These are phyloP conservation scores for Sphaeramia orbicularis DNA, from an alignment of 2,797 vertebrate species.

Conservation along the genomic window DNA sequence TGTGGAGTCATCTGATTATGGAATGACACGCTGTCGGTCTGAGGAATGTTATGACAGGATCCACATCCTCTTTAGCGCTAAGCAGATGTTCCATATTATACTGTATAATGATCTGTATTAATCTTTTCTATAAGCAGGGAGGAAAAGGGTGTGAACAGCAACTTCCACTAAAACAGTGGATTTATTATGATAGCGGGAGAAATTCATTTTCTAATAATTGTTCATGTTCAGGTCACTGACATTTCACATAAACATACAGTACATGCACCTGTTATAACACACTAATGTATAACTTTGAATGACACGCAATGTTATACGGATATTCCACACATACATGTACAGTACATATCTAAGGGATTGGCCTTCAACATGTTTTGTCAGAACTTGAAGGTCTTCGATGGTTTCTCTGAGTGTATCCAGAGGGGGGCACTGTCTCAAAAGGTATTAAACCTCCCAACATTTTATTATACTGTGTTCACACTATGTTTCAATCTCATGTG, in stretches of 20 bases:
- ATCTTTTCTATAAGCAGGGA: constrained; percentile 54
- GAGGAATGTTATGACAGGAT: constrained; percentile 69
- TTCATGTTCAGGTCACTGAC: constrained; percentile 11
- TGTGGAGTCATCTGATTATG: constrained; percentile 62
- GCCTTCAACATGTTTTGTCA: background rate
- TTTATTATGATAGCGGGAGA: constrained; percentile 45
- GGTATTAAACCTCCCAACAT: constrained; percentile 17
- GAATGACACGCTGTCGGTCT: constrained; percentile 61
- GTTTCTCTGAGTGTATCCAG: constrained; percentile 51
- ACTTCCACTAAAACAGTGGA: constrained; percentile 59
- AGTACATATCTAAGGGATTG: background rate
- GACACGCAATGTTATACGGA: background rate
- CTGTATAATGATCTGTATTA: constrained; percentile 44
- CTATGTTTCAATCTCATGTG: background rate
- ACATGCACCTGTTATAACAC: constrained; percentile 40
- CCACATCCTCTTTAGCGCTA: constrained; percentile 54
- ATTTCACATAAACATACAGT: constrained; percentile 27
- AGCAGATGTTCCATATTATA: constrained; percentile 74
- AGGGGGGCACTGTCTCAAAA: constrained; percentile 73
- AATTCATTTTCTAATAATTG: constrained; percentile 41
- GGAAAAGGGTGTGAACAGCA: constrained; percentile 66
- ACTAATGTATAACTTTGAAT: constrained; percentile 1
- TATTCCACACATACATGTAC: background rate
- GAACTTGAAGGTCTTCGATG: constrained; percentile 7
- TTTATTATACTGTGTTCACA: constrained; percentile 1